Conservation (phyloP, 2,888 invertebrate species). For the Micropterix aruncella region DNA sequence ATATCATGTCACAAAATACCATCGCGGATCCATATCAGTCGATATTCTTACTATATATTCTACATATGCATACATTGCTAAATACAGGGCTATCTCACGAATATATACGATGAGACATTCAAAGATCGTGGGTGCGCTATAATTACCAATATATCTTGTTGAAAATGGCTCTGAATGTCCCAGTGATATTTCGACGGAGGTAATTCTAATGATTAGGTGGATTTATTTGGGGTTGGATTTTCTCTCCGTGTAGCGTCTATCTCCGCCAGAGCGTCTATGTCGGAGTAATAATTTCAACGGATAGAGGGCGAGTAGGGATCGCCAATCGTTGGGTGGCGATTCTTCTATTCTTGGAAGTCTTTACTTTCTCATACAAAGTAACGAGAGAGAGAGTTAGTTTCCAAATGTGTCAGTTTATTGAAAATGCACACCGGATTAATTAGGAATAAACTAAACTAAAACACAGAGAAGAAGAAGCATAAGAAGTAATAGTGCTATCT, state of each 20-base stretch:
- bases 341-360: no score
- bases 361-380: no score
- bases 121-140: conserved; percentile 7
- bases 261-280: neutral
- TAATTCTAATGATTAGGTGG: conserved; percentile 13
- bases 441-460: no score
- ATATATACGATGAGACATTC: conserved; percentile 5
- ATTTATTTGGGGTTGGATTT: conserved; percentile 13
- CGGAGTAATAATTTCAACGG: conserved; percentile 1
- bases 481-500: no score
- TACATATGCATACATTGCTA: conserved; percentile 5
- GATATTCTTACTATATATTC: no score
- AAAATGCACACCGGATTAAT: no score
- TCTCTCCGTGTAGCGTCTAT: conserved; percentile 5
- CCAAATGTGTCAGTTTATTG: no score
- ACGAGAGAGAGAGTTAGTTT: no score
- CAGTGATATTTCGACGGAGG: conserved; percentile 10
- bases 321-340: no score
- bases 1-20: no score
- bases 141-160: conserved; percentile 11
- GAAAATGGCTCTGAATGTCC: conserved; percentile 13
- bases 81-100: conserved; percentile 6
- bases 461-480: no score
- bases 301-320: conserved; percentile 3
- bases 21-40: no score